Evolutionary conservation across 2,888 invertebrate genomes (phyloP).

Genomic region (Congeria kusceri): DNA sequence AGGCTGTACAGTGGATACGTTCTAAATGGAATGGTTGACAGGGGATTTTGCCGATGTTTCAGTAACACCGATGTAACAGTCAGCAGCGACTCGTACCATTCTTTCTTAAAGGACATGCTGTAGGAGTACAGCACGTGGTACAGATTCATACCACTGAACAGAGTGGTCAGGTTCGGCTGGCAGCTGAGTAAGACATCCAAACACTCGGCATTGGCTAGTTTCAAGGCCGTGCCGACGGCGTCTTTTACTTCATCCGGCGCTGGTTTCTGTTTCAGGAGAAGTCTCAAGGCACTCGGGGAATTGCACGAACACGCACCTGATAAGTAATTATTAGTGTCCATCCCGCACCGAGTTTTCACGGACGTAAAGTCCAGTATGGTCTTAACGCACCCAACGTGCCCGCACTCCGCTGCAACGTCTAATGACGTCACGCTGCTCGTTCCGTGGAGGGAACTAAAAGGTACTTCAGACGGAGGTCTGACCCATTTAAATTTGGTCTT

Average conservation of each 20-base stretch:
- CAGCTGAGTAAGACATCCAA: constrained; percentile 74
- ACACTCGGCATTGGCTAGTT: constrained; percentile 75
- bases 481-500: constrained; percentile 49
- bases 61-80: constrained; percentile 77
- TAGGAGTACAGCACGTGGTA: constrained; percentile 81
- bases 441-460: constrained; percentile 14
- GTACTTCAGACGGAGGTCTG: constrained; percentile 41
- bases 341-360: constrained; percentile 35
- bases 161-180: constrained; percentile 61
- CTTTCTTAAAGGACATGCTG: constrained; percentile 70
- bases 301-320: constrained; percentile 75
- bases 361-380: constrained; percentile 70
- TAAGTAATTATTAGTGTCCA: constrained; percentile 64
- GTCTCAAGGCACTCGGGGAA: constrained; percentile 74
- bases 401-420: constrained; percentile 77
- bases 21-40: constrained; percentile 71
- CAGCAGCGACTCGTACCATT: constrained; percentile 73
- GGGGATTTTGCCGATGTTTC: constrained; percentile 74
- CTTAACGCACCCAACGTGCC: constrained; percentile 73
- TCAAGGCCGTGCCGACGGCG: constrained; percentile 77
- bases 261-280: constrained; percentile 70
- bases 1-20: constrained; percentile 82
- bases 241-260: constrained; percentile 66
- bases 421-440: constrained; percentile 64
- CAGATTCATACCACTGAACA: constrained; percentile 80